Evolutionary conservation across 2,888 invertebrate genomes (phyloP).

Genomic region (Dryocosmus kuriphilus): DNA sequence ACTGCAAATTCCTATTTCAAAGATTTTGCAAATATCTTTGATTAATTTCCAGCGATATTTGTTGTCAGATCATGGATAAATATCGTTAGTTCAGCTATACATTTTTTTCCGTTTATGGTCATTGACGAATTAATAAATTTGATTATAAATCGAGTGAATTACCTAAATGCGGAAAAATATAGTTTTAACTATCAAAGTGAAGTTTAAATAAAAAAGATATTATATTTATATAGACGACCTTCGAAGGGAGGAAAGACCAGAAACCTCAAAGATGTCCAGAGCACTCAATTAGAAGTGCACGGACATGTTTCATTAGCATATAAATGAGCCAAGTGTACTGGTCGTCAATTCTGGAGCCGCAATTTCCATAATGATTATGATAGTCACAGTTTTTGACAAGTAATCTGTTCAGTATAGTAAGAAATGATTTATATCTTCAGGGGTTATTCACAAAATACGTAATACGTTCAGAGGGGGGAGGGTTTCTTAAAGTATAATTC

Average conservation of each 20-base stretch:
- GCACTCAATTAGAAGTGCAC: slow-evolving; percentile 26
- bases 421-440: neutral
- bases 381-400: slow-evolving; percentile 20
- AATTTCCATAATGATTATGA: slow-evolving; percentile 32
- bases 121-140: too few relatives aligned
- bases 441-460: too few relatives aligned
- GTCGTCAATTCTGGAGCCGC: neutral
- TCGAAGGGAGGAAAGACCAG: neutral
- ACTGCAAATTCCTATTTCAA: too few relatives aligned
- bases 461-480: too few relatives aligned
- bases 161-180: too few relatives aligned
- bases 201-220: neutral
- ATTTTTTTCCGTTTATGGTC: too few relatives aligned
- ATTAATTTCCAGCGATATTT: too few relatives aligned
- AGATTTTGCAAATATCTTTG: too few relatives aligned
- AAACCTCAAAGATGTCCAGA: slow-evolving; percentile 1
- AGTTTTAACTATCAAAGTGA: neutral
- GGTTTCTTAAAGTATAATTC: too few relatives aligned
- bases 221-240: neutral
- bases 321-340: slow-evolving; percentile 29
- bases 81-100: too few relatives aligned
- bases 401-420: neutral
- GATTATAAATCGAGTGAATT: too few relatives aligned
- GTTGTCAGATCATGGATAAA: too few relatives aligned
- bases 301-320: slow-evolving; percentile 38